Conservation (phyloP, 2,888 invertebrate species). For the Habroteleia sp. region DNA sequence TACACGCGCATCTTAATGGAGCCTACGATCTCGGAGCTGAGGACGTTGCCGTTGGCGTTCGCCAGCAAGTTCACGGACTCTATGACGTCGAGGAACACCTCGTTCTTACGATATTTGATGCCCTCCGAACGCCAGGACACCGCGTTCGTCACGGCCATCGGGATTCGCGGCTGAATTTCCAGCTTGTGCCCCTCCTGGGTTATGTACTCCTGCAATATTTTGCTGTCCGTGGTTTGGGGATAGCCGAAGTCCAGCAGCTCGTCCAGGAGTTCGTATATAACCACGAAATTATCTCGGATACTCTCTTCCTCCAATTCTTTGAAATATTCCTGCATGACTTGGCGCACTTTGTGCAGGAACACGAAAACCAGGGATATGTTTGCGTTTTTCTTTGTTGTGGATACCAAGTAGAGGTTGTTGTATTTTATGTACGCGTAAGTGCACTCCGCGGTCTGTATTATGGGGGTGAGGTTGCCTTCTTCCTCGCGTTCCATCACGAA, state of each 20-base stretch:
- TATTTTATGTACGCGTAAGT: slow-evolving; percentile 98
- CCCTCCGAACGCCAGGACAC: slow-evolving; percentile 99
- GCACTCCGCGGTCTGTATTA: slow-evolving; percentile 93
- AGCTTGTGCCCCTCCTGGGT: slow-evolving; percentile 99
- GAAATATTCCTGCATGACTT: slow-evolving; percentile 98
- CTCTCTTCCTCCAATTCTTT: slow-evolving; percentile 99
- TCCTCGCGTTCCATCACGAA: slow-evolving; percentile 98
- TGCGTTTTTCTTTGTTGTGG: slow-evolving; percentile 97
- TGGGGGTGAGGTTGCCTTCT: slow-evolving; percentile 95
- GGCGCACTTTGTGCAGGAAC: slow-evolving; percentile 97
- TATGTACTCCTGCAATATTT: slow-evolving; percentile 98
- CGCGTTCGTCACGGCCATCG: slow-evolving; percentile 99
- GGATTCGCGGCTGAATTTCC: slow-evolving; percentile 97
- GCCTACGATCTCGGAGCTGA: slow-evolving; percentile 98
- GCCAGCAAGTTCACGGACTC: slow-evolving; percentile 98
- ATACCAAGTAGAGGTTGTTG: slow-evolving; percentile 97
- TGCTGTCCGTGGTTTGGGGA: slow-evolving; percentile 99
- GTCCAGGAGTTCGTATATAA: slow-evolving; percentile 98
- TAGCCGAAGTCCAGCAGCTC: slow-evolving; percentile 99
- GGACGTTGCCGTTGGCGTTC: slow-evolving; percentile 97
- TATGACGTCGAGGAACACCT: slow-evolving; percentile 99
- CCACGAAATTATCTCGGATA: slow-evolving; percentile 98
- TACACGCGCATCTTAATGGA: slow-evolving; percentile 99
- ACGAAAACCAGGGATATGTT: slow-evolving; percentile 98
- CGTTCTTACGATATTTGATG: slow-evolving; percentile 99